Evolutionary conservation across 1,140 invertebrate genomes (phyloP), one percentile per base, ranked within the genome.

Genomic region (Drosophila littoralis): DNA sequence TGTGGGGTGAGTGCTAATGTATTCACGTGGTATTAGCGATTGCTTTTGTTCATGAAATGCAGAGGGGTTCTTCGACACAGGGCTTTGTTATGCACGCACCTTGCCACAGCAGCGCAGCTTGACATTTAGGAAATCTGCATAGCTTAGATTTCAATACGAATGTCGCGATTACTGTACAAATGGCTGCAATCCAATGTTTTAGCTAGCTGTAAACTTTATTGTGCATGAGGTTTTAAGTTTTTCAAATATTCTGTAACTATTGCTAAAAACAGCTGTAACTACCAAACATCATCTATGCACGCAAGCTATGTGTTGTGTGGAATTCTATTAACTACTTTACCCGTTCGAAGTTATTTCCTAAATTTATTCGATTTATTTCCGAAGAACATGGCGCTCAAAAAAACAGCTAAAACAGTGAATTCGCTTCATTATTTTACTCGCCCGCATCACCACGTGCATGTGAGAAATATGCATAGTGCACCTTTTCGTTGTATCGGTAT

Each of bases 351-450:
- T 51, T 45, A 58, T 65, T 58, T 32, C 9, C 40, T 17, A 38
- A 43, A 67, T 67, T 65, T 36, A 46, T 58, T 10, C 13, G 28
- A 13, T 57, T 43, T 59, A 50, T 50, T 46, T 61, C 6, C 13
- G 42, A 9, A 38, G 35, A 22, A 17, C 6, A 46, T 43, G 12
- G 9, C 8, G 45, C 22, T 45, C 43, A 38, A 58, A 58, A 28
- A 32, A 35, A 40, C 43, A 40, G 48, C 28, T 45, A 46, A 40
- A 13, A 36, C 58, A 52, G 48, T 79, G 68, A 82, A 82, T 88
- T 86, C 74, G 83, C 77, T 76, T 77, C 68, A 88, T 82, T 69
- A 79, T 81, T 85, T 86, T 58, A 42, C 28, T 48, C 38, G 66
- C 63, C 81, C 69, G 52, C 61, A 59, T 35, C 33, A 66, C 48